A percentile compares a stretch with the other conserved stretches of the same genome.
Evolutionary conservation across 2,113 vertebrate genomes (phyloP).

Genomic region (Nerophis ophidion): DNA sequence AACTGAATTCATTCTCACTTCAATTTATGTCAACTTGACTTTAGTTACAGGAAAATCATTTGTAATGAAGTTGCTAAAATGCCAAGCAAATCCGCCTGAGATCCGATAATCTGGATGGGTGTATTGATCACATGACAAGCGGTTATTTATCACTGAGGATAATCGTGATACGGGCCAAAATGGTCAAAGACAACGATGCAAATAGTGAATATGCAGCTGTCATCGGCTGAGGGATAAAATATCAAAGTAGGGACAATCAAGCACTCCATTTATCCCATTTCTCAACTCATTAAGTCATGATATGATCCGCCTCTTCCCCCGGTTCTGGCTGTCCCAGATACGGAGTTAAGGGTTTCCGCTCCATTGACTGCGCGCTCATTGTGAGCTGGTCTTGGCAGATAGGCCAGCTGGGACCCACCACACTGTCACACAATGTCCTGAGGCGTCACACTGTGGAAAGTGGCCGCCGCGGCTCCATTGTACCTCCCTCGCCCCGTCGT

Average conservation of each 20-base stretch:
- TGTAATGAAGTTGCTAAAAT: not conserved
- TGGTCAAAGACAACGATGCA: not conserved
- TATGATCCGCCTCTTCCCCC: constrained; percentile 2
- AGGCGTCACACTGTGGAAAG: constrained; percentile 49
- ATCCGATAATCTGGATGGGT: not conserved
- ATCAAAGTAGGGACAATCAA: constrained; percentile 26
- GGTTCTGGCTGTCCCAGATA: constrained; percentile 58
- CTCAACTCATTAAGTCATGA: constrained; percentile 44
- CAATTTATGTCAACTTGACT: not conserved
- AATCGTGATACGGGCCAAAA: too few relatives aligned
- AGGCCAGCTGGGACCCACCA: constrained; percentile 67
- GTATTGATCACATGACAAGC: not conserved
- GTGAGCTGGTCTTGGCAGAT: constrained; percentile 68
- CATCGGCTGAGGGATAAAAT: constrained; percentile 9
- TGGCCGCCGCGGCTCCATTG: constrained; percentile 48
- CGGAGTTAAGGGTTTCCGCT: constrained; percentile 58
- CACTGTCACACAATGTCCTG: constrained; percentile 61
- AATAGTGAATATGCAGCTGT: not conserved
- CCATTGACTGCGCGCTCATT: constrained; percentile 69
- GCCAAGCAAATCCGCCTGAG: not conserved
- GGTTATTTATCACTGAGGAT: not conserved
- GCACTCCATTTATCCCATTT: constrained; percentile 30
- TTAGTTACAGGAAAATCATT: not conserved
- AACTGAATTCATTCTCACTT: too few relatives aligned
- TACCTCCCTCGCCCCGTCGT: too few relatives aligned